Conservation (phyloP, 2,113 vertebrate species). For the Monopterus albus region DNA sequence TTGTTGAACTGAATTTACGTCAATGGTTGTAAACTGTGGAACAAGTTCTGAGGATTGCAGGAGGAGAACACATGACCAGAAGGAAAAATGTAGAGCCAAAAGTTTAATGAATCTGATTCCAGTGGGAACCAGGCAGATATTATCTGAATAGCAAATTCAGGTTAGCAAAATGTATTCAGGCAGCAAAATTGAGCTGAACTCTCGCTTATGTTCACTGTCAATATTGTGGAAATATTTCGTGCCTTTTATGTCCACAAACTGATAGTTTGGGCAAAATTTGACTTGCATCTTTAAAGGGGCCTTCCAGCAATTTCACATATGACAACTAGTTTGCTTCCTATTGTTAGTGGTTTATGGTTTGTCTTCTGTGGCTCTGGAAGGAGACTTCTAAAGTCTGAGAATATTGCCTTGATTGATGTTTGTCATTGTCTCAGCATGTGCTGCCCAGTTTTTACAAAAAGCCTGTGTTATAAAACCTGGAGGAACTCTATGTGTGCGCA, state of each 20-base stretch:
- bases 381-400: neutral
- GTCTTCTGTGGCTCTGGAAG: neutral
- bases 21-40: no score
- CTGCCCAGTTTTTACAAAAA: no score
- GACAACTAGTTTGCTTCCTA: neutral
- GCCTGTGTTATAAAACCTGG: no score
- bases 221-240: no score
- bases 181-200: no score
- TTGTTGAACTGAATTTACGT: no score
- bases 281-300: no score
- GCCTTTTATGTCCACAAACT: neutral
- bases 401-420: neutral
- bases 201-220: neutral
- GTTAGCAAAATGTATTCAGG: neutral
- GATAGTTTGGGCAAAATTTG: neutral
- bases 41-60: no score
- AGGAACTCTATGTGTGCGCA: no score
- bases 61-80: neutral
- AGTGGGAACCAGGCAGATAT: neutral
- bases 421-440: no score
- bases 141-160: neutral
- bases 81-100: neutral
- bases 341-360: neutral
- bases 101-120: neutral
- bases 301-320: neutral